A percentile compares a stretch with the other conserved stretches of the same genome.
phyloP scores from a whole-genome alignment of 2,888 invertebrate genomes.

The Papilio elwesi region DNA sequence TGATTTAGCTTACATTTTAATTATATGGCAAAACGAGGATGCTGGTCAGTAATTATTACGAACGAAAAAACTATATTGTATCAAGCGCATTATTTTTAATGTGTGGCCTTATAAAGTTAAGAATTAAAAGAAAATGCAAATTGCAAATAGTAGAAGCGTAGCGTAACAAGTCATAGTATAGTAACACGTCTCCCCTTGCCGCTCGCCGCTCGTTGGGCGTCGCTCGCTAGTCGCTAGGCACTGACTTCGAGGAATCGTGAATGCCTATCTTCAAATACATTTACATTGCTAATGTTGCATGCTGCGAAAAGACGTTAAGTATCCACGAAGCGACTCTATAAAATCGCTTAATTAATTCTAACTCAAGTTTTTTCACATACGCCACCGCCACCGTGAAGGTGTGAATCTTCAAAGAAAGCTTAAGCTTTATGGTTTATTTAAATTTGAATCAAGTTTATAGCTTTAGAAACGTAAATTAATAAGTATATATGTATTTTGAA shows the following conservation, averaged over 20 bases:
- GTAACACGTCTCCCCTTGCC: constrained; percentile 4
- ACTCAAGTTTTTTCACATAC: constrained; percentile 49
- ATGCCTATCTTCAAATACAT: constrained; percentile 55
- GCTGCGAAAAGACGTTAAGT: constrained; percentile 58
- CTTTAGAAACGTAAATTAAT: constrained; percentile 13
- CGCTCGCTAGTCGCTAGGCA: constrained; percentile 17
- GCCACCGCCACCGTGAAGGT: constrained; percentile 30
- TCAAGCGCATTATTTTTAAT: too few species aligned
- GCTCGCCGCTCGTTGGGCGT: not conserved
- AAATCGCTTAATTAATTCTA: constrained; percentile 59
- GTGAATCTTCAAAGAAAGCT: not conserved
- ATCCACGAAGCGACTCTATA: constrained; percentile 53
- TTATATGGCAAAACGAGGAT: too few species aligned
- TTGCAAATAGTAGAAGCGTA: constrained; percentile 17
- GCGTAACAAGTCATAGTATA: constrained; percentile 21
- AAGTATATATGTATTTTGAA: not conserved
- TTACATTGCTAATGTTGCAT: constrained; percentile 65
- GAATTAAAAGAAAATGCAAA: not conserved
- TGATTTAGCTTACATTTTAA: too few species aligned
- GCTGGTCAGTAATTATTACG: too few species aligned
- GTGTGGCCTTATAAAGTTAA: too few species aligned
- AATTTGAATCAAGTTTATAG: constrained; percentile 14
- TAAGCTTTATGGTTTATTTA: constrained; percentile 16
- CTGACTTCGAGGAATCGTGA: constrained; percentile 55
- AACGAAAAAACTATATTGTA: too few species aligned